Evolutionary conservation across 2,797 vertebrate species (phyloP).

Genomic region (Eulemur coronatus): DNA sequence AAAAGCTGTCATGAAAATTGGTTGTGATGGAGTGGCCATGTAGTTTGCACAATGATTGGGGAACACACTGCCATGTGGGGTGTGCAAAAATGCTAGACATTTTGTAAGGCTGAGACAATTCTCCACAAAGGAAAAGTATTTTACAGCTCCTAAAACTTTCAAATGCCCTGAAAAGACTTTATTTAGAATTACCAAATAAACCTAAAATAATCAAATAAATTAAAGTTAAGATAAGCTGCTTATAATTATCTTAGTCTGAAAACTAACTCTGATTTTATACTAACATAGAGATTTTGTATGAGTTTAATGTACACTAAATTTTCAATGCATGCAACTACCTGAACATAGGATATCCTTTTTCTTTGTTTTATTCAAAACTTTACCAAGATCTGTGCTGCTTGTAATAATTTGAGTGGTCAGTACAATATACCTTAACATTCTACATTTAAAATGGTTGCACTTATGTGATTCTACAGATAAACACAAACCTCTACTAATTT

Average conservation of each 20-base stretch:
- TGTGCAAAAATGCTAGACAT: not conserved
- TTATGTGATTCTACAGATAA: not conserved
- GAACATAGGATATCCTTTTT: not conserved
- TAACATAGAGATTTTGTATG: not conserved
- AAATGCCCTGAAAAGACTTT: not conserved
- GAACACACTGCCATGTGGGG: not conserved
- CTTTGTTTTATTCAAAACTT: not conserved
- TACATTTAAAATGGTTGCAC: not conserved
- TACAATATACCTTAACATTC: not conserved
- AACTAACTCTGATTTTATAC: not conserved
- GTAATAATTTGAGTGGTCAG: not conserved
- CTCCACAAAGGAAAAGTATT: not conserved
- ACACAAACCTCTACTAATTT: not conserved
- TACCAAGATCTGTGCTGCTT: not conserved
- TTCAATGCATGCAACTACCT: not conserved
- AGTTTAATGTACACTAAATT: not conserved
- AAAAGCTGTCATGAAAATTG: not conserved
- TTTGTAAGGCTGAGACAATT: not conserved
- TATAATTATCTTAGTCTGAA: not conserved
- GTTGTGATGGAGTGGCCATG: not conserved
- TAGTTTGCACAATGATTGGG: not conserved
- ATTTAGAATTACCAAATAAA: not conserved
- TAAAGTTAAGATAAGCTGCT: not conserved
- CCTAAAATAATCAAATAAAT: not conserved
- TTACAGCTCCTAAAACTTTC: not conserved